Evolutionary conservation across 92 coral and sea anemone genomes (phyloP).

Genomic region (Epizoanthus rinbou): DNA sequence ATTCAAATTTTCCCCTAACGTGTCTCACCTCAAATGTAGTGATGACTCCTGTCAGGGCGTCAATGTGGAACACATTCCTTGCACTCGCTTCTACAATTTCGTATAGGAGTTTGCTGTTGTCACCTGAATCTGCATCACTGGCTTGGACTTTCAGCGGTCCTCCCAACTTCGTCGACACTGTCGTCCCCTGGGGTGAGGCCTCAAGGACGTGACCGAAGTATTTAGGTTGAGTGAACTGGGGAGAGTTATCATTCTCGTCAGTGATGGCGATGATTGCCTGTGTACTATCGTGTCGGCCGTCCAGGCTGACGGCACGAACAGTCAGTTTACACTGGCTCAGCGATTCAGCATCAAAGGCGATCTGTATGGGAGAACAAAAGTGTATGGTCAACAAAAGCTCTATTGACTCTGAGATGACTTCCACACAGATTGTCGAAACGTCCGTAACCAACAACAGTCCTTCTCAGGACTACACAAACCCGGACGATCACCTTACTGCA

Average conservation of each 20-base stretch:
- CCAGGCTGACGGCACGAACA: conserved; percentile 73
- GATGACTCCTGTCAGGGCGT: conserved; percentile 74
- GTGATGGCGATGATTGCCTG: conserved; percentile 66
- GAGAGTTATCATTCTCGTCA: conserved; percentile 88
- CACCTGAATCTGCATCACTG: conserved; percentile 72
- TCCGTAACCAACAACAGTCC: no score
- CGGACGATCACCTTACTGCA: no score
- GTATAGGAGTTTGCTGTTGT: conserved; percentile 65
- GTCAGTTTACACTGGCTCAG: conserved; percentile 73
- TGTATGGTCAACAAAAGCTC: background rate
- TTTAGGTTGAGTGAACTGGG: conserved; percentile 58
- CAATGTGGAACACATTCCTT: conserved; percentile 60
- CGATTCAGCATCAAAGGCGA: conserved; percentile 81
- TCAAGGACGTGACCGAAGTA: conserved; percentile 81
- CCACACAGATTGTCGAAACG: no score
- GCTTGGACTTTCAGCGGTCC: conserved; percentile 77
- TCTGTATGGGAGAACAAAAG: conserved; percentile 48
- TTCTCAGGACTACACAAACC: no score
- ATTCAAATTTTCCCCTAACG: background rate
- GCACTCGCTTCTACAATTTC: conserved; percentile 81
- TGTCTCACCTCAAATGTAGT: conserved; percentile 74
- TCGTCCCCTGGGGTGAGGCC: conserved; percentile 64
- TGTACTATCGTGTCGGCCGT: conserved; percentile 67
- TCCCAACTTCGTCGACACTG: conserved; percentile 68
- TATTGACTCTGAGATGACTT: no score